Conservation (phyloP, 2,113 vertebrate species). For the Percopsis transmontana region DNA sequence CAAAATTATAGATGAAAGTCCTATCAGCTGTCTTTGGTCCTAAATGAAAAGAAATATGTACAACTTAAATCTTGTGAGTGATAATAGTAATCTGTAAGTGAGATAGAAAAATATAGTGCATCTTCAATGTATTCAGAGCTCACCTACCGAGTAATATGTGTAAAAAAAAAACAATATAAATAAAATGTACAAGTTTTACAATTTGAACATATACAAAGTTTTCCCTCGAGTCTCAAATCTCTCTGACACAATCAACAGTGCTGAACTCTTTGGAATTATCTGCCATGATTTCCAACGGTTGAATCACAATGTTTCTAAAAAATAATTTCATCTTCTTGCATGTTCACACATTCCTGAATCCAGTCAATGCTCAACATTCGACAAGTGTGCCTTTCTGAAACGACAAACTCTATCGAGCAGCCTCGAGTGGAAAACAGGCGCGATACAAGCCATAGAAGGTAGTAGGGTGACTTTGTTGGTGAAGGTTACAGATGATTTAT, state of each 20-base stretch:
- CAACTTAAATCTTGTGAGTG: conserved; percentile 93
- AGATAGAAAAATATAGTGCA: conserved; percentile 99
- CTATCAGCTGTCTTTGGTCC: conserved; percentile 98
- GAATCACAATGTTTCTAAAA: conserved; percentile 57
- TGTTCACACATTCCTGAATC: conserved; percentile 45
- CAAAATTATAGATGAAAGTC: conserved; percentile 80
- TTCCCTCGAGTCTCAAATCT: conserved; percentile 81
- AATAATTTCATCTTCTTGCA: conserved; percentile 39
- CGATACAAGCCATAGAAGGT: conserved; percentile 37
- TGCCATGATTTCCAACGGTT: conserved; percentile 77
- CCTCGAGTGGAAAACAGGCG: conserved; percentile 38
- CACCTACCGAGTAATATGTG: conserved; percentile 93
- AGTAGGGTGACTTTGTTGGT: conserved; percentile 45
- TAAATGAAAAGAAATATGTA: conserved; percentile 96
- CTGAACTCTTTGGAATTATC: conserved; percentile 94
- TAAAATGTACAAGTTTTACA: conserved; percentile 99
- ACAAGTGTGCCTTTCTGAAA: not conserved
- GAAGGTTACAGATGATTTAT: conserved; percentile 53
- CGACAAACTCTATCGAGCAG: conserved; percentile 25
- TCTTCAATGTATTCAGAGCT: conserved; percentile 98
- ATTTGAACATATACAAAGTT: conserved; percentile 95
- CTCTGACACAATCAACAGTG: conserved; percentile 86
- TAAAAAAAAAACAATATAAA: conserved; percentile 96
- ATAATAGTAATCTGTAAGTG: conserved; percentile 91
- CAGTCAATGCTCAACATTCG: conserved; percentile 22